Evolutionary conservation across 2,888 invertebrate genomes (phyloP), one percentile per base, ranked within the genome.

Genomic region (Thysanoteuthis rhombus): DNA sequence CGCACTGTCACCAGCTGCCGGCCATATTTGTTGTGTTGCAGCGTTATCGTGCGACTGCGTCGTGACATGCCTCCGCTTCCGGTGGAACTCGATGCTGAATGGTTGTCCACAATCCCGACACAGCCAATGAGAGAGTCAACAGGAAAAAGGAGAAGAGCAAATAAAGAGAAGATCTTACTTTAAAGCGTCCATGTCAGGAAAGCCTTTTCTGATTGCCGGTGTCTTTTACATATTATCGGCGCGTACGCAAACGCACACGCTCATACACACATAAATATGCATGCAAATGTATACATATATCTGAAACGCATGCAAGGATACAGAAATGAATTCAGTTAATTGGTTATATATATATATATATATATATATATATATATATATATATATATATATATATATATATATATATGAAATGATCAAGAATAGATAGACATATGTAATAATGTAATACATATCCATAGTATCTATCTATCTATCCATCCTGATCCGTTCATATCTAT

Each of bases 61-160:
- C 36, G 75, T 75, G 75, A 75, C 75, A 75, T 75, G n/a, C 75
- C 75, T 75, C 3, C 75, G 75, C 75, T 75, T 75, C 75, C 75
- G 75, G 75, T 75, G 36, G 75, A 75, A 36, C n/a, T 75, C 16
- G 36, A 75, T 75, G n/a, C 75, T 75, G 75, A 75, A 75, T 75
- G 75, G 75, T 36, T 75, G 75, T 75, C 75, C 75, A 75, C 75
- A 75, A n/a, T 75, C 75, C 75, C 12, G 12, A 75, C 75, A 36
- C 75, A 75, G 75, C 75, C 75, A 75, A 75, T 75, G 75, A 75
- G 75, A 75, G 75, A 75, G 58, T 75, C 75, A 75, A 75, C 75
- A 75, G 75, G 75, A 75, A 75, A 36, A 75, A n/a, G n/a, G 36
- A n/a, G n/a, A 75, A 75, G 10, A 75, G 12, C 75, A 75, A 75